These are phyloP conservation scores for Toxotes chatareus DNA, from an alignment of 2,113 vertebrate species.

Conservation along the genomic window DNA sequence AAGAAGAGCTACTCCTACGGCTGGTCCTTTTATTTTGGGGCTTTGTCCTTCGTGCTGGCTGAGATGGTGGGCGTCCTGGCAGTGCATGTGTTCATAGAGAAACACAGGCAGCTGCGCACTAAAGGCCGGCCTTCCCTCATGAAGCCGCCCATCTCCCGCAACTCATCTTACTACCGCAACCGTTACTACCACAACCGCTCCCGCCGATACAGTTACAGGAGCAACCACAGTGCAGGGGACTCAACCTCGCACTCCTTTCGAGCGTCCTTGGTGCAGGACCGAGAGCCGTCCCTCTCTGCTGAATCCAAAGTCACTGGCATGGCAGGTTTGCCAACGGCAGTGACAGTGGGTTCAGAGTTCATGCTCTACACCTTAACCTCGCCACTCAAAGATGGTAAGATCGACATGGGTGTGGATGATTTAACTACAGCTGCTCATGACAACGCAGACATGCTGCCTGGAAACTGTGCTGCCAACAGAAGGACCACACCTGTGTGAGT, in stretches of 20 bases:
- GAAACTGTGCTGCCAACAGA: constrained; percentile 70
- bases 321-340: constrained; percentile 41
- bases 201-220: constrained; percentile 75
- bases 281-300: constrained; percentile 46
- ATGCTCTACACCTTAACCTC: constrained; percentile 72
- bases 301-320: constrained; percentile 61
- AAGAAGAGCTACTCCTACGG: constrained; percentile 99
- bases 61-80: constrained; percentile 97
- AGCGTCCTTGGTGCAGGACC: constrained; percentile 53
- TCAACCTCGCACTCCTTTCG: constrained; percentile 49
- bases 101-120: constrained; percentile 91
- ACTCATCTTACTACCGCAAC: constrained; percentile 75
- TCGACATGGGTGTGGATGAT: constrained; percentile 50
- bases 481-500: constrained; percentile 79
- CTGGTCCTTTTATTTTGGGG: constrained; percentile 99
- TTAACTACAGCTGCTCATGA: constrained; percentile 42
- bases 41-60: constrained; percentile 96
- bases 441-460: constrained; percentile 59
- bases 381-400: constrained; percentile 55
- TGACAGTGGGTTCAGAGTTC: constrained; percentile 64
- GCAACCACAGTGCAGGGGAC: constrained; percentile 69
- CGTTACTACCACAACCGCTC: constrained; percentile 70
- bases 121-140: constrained; percentile 68
- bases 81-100: constrained; percentile 98
- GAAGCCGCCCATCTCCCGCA: constrained; percentile 66